phyloP scores from a whole-genome alignment of 1,140 invertebrate genomes.

The Antheraea mylitta region DNA sequence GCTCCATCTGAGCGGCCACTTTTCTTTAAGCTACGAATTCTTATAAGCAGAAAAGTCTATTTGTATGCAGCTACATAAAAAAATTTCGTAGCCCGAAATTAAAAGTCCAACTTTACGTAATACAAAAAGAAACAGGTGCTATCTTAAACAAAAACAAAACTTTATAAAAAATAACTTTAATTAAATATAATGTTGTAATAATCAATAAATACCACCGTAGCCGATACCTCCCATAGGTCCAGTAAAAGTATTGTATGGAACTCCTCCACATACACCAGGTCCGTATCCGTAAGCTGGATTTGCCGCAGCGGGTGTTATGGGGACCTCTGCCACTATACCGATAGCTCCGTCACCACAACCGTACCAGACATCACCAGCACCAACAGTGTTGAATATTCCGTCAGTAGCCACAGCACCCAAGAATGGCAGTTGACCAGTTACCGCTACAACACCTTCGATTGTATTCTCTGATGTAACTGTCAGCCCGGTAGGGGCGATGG shows the following conservation, averaged over 20 bases:
- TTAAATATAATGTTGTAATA: too few species aligned
- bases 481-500: conserved; percentile 28
- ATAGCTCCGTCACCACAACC: conserved; percentile 1
- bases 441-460: conserved; percentile 4
- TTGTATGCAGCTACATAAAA: too few species aligned
- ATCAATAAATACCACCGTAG: neutral
- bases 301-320: conserved; percentile 26
- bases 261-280: conserved; percentile 19
- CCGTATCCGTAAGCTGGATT: conserved; percentile 30
- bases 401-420: conserved; percentile 29
- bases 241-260: conserved; percentile 2
- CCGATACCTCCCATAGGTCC: conserved; percentile 1
- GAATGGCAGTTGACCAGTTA: too few species aligned
- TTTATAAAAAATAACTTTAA: too few species aligned
- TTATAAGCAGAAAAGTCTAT: too few species aligned
- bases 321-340: conserved; percentile 13
- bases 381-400: conserved; percentile 30
- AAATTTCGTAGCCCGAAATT: too few species aligned
- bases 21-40: too few species aligned
- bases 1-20: too few species aligned
- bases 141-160: too few species aligned
- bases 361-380: neutral
- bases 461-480: neutral
- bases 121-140: too few species aligned
- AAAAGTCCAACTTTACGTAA: too few species aligned